Base-by-base conservation (phyloP, 1,140 invertebrate genomes). In the Temnothorax longispinosus region DNA sequence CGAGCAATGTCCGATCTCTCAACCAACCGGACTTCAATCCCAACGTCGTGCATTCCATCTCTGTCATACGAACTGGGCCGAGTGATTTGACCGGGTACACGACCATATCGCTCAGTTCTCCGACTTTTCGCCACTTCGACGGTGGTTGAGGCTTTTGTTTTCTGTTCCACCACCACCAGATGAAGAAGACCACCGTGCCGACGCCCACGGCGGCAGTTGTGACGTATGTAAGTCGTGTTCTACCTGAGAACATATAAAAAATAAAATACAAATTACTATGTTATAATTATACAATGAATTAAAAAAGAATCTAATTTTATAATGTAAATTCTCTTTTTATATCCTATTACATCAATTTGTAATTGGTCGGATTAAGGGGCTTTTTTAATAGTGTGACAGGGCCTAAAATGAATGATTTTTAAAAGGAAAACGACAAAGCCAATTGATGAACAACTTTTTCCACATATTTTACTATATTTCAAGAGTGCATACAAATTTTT, bases 71-170 rank as follows among this genome's bases (percentile, higher is more conserved):
- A 6, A 96, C 69, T 0, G 95, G 85, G 0, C 94, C 96, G n/a
- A 96, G 93, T 0, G 96, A 96, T 81, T 96, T 96, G 0, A 96
- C 93, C 2, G 96, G 96, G 82, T 95, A 96, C 10, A 94, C 89
- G 10, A 96, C 82, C 1, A 96, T 86, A 72, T 96, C 93, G 54
- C 95, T 95, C 7, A 96, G 75, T 77, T 95, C 96, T 1, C 96
- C 96, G 15, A 96, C 94, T 54, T 96, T 94, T 65, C 92, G 89
- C 95, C 95, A 96, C 78, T 94, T 92, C 2, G 88, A 89, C 0
- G 95, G 95, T 18, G 90, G 85, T 0, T 62, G 69, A 5, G 91
- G 38, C 75, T 91, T 91, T 7, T 94, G 92, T 41, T 86, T 91
- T 21, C 87, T 91, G 3, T 86, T 91, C 92, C 92, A 94, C 90